A percentile compares a stretch with the other conserved stretches of the same genome.
These are phyloP conservation scores for Chondrilla cf. caribensis DNA, from an alignment of 37 sponge, comb jelly and placozoan species.

Conservation along the genomic window DNA sequence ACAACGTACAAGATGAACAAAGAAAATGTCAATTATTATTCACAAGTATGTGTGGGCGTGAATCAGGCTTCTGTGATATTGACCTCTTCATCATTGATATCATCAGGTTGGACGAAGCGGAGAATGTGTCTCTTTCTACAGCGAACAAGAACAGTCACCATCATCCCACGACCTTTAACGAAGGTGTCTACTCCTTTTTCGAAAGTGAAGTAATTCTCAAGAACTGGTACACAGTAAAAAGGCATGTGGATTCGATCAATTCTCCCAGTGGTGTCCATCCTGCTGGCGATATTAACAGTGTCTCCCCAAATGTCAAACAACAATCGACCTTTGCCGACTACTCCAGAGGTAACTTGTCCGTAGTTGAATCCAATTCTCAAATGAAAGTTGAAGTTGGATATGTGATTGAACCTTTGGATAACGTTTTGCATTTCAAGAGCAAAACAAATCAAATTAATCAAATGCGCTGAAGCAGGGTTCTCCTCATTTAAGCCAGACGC, in stretches of 20 bases:
- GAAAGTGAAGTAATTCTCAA: constrained; percentile 26
- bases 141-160: constrained; percentile 70
- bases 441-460: constrained; percentile 69
- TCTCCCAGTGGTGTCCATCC: constrained; percentile 90
- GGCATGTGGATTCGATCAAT: constrained; percentile 81
- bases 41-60: not conserved
- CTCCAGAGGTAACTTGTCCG: constrained; percentile 89
- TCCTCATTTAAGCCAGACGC: constrained; percentile 69
- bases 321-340: constrained; percentile 88
- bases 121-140: constrained; percentile 17
- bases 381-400: constrained; percentile 35
- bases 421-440: constrained; percentile 62
- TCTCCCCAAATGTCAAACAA: constrained; percentile 97
- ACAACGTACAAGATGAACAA: too few species aligned
- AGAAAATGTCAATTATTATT: too few species aligned
- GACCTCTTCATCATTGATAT: not conserved
- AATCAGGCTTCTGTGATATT: not conserved
- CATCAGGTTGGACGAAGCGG: not conserved
- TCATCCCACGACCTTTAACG: constrained; percentile 81
- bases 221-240: constrained; percentile 32
- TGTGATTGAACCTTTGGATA: constrained; percentile 58
- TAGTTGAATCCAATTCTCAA: constrained; percentile 86
- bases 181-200: constrained; percentile 41
- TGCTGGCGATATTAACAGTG: constrained; percentile 95
- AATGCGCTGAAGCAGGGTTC: constrained; percentile 30